phyloP scores from a whole-genome alignment of 2,113 vertebrate genomes.

The Lasiurus borealis region DNA sequence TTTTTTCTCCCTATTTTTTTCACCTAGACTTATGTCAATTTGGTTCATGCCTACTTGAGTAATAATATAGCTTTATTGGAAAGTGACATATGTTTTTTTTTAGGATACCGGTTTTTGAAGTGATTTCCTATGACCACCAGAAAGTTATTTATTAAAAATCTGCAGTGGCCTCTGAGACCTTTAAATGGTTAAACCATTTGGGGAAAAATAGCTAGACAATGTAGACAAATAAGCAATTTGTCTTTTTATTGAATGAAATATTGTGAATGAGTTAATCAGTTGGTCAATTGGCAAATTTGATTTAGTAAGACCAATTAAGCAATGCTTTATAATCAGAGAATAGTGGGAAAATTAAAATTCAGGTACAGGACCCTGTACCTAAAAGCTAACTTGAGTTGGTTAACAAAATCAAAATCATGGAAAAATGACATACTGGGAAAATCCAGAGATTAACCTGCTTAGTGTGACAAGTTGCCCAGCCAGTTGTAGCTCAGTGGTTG shows the following conservation, averaged over 20 bases:
- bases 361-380: neutral
- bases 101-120: neutral
- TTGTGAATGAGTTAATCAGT: neutral
- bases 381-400: neutral
- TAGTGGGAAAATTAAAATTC: neutral
- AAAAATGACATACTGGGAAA: neutral
- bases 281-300: neutral
- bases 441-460: neutral
- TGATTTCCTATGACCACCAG: neutral
- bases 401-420: neutral
- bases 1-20: neutral
- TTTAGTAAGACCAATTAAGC: neutral
- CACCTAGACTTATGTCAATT: neutral
- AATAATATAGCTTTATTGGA: neutral
- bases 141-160: neutral
- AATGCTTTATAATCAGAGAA: neutral
- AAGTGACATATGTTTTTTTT: neutral
- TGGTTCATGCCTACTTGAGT: neutral
- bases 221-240: neutral
- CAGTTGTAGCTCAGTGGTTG: too few relatives aligned
- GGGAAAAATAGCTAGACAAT: neutral
- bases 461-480: neutral
- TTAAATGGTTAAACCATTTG: neutral
- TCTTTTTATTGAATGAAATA: neutral
- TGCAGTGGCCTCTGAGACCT: neutral